Percentiles rank a stretch among this genome's conserved stretches.
phyloP scores from a whole-genome alignment of 64 coral and sea anemone genomes.

The Montipora capricornis region DNA sequence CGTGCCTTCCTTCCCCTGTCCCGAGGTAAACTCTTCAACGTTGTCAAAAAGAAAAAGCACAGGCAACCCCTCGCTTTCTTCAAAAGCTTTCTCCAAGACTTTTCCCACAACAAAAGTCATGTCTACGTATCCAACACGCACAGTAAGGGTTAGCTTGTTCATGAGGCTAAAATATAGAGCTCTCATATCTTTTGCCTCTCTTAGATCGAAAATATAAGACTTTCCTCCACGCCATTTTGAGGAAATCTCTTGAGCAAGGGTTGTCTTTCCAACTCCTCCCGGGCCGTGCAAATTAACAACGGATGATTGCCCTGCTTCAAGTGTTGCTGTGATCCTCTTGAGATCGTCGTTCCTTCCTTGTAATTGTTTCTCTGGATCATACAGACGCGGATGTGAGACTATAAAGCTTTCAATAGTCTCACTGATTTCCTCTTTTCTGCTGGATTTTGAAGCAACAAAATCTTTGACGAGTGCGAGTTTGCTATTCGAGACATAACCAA shows the following conservation, averaged over 20 bases:
- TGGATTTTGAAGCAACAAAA: no score
- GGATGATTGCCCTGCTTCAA: not conserved
- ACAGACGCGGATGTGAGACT: no score
- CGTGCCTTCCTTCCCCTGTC: slow-evolving; percentile 9
- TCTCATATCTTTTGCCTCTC: slow-evolving; percentile 14
- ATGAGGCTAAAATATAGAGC: not conserved
- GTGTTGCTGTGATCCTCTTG: not conserved
- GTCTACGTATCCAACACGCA: not conserved
- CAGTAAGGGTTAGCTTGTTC: not conserved
- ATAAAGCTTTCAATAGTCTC: no score
- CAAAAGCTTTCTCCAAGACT: not conserved
- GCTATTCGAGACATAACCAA: no score
- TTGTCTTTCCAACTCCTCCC: slow-evolving; percentile 22
- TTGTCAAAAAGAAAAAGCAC: slow-evolving; percentile 34
- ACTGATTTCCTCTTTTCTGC: no score
- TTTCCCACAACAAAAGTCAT: not conserved
- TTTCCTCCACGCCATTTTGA: not conserved
- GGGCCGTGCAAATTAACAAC: slow-evolving; percentile 18
- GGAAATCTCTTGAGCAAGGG: slow-evolving; percentile 3
- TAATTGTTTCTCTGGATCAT: not conserved
- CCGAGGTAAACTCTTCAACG: not conserved
- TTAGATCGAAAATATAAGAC: slow-evolving; percentile 9
- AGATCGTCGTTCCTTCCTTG: not conserved
- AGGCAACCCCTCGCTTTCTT: not conserved
- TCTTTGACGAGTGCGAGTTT: no score